phyloP scores from a whole-genome alignment of 2,113 vertebrate species.

The Rhea pennata region DNA sequence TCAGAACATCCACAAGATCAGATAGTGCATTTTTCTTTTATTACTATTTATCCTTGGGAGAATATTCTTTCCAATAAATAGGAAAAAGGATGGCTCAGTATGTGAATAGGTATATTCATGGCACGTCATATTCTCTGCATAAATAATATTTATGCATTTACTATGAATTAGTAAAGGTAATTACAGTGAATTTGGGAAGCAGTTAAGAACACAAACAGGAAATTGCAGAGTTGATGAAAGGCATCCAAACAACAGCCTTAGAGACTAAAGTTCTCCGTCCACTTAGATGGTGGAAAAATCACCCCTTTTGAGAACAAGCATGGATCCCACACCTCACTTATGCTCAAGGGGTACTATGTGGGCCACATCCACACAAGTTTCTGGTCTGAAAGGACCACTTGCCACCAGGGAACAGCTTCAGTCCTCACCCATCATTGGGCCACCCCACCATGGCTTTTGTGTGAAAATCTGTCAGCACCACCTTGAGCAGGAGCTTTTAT shows the following conservation, averaged over 20 bases:
- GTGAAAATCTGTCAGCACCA: neutral
- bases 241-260: neutral
- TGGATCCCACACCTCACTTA: neutral
- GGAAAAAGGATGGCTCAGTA: neutral
- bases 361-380: accelerated
- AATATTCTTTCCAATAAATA: neutral
- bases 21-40: neutral
- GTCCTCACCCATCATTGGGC: accelerated
- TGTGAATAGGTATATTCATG: neutral
- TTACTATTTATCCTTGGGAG: neutral
- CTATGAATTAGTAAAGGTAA: neutral
- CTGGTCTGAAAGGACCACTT: neutral
- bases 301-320: neutral
- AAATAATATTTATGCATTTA: neutral
- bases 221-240: neutral
- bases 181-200: neutral
- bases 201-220: neutral
- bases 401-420: neutral
- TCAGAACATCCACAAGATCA: neutral
- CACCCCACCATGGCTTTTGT: neutral
- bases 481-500: neutral
- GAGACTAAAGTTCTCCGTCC: neutral
- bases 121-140: neutral
- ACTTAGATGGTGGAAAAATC: neutral
- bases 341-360: accelerated